Evolutionary conservation across 2,797 vertebrate genomes (phyloP).

Genomic region (Epinephelus awoara): DNA sequence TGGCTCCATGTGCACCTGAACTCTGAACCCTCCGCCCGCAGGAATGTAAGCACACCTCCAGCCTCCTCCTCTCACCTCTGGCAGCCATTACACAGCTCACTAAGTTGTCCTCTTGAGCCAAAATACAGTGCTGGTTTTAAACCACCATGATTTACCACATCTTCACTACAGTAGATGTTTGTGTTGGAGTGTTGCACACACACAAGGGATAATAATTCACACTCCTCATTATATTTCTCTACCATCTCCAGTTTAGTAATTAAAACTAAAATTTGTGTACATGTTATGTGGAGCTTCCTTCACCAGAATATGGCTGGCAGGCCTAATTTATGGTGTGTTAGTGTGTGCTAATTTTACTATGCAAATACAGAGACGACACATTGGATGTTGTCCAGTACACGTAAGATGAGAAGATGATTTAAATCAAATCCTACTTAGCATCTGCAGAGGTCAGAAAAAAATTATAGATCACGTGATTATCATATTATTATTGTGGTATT

Average conservation of each 20-base stretch:
- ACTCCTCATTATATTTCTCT: neutral
- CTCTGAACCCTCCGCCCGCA: slow-evolving; percentile 49
- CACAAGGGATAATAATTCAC: neutral
- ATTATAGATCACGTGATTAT: neutral
- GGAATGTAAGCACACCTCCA: slow-evolving; percentile 61
- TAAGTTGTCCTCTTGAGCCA: neutral
- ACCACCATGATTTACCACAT: slow-evolving; percentile 2
- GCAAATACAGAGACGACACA: neutral
- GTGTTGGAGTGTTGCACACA: neutral
- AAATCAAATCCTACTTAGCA: neutral
- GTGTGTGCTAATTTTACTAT: neutral
- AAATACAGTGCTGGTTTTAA: neutral
- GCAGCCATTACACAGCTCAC: slow-evolving; percentile 31
- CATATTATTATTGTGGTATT: no score
- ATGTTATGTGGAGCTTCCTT: neutral
- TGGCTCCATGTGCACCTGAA: slow-evolving; percentile 40
- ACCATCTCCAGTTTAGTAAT: neutral
- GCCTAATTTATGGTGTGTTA: neutral
- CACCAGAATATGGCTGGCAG: neutral
- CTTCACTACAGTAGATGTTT: slow-evolving; percentile 1
- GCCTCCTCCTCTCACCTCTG: slow-evolving; percentile 34
- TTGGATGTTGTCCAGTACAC: neutral
- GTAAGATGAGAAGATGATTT: neutral
- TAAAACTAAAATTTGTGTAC: neutral
- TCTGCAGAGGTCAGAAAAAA: neutral